These are phyloP conservation scores for Hypsibius dujardini DNA, from an alignment of 1,140 invertebrate species.

Conservation along the genomic window DNA sequence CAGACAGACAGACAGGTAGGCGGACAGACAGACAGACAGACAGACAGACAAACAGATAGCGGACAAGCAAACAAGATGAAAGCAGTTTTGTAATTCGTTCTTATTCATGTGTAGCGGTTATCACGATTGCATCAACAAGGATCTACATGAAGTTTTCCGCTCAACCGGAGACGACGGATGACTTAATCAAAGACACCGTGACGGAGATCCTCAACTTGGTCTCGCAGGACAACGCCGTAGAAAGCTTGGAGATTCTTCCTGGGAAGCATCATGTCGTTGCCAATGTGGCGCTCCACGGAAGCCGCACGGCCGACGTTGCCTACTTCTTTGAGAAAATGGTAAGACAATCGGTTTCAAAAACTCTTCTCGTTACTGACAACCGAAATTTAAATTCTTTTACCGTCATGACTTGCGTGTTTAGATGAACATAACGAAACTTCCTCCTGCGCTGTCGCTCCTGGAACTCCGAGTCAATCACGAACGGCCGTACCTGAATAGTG, in stretches of 20 bases:
- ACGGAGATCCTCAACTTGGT: not conserved
- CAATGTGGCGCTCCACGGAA: not conserved
- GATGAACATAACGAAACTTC: not conserved
- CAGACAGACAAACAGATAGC: too few species aligned
- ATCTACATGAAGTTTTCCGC: not conserved
- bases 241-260: not conserved
- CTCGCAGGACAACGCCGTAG: not conserved
- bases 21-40: too few species aligned
- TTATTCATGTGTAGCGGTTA: not conserved
- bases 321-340: constrained; percentile 13
- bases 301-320: constrained; percentile 7
- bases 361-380: not conserved
- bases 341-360: not conserved
- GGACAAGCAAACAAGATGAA: too few species aligned
- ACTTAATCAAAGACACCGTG: not conserved
- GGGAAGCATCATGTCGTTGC: not conserved
- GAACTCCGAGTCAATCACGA: not conserved
- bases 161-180: not conserved
- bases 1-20: too few species aligned
- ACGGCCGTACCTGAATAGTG: not conserved
- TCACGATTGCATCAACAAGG: not conserved
- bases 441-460: not conserved
- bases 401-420: not conserved
- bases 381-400: too few species aligned
- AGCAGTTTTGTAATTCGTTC: not conserved